Conservation (phyloP, 2,888 invertebrate species). For the Aporophyla nigra region DNA sequence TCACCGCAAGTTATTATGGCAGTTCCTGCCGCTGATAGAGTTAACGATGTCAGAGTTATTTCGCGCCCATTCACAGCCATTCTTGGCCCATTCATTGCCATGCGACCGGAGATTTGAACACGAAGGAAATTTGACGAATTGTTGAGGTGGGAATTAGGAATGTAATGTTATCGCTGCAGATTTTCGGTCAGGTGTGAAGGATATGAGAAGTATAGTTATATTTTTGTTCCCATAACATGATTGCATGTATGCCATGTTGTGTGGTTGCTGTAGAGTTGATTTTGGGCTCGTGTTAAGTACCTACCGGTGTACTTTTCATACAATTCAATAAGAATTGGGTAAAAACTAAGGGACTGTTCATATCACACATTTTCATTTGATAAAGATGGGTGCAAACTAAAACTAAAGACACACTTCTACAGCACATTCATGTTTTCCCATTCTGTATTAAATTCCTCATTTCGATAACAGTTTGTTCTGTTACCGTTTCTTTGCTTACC, state of each 20-base stretch:
- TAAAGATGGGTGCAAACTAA: background rate
- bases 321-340: background rate
- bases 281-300: background rate
- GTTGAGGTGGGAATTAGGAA: background rate
- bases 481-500: background rate
- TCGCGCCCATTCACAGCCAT: conserved; percentile 25
- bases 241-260: too few species aligned
- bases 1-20: conserved; percentile 50
- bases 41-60: conserved; percentile 53
- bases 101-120: conserved; percentile 49
- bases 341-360: background rate
- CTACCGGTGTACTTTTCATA: background rate
- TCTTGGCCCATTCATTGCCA: conserved; percentile 25
- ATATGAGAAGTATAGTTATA: background rate
- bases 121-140: conserved; percentile 43
- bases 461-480: background rate
- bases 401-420: too few species aligned
- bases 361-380: background rate
- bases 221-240: background rate
- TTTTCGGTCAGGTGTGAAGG: background rate
- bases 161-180: background rate
- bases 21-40: conserved; percentile 49
- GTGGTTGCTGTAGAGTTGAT: background rate
- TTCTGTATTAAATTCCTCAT: background rate
- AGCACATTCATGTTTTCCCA: background rate